These are phyloP conservation scores for Oncorhynchus keta DNA, from an alignment of 2,113 vertebrate species.

Conservation along the genomic window DNA sequence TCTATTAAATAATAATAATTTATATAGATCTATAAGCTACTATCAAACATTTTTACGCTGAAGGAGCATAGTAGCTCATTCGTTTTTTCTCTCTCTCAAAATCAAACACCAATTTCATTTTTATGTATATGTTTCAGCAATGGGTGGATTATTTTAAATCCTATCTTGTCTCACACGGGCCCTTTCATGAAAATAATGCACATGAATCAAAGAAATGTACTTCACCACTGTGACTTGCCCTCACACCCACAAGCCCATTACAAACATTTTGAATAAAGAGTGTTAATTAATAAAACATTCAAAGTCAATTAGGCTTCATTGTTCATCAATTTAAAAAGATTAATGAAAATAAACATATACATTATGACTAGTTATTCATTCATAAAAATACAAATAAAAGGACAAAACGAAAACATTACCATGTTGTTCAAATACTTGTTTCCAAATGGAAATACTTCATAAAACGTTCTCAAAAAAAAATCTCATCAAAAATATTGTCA, in stretches of 20 bases:
- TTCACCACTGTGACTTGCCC: not conserved
- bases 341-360: not conserved
- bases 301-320: not conserved
- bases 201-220: not conserved
- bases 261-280: not conserved
- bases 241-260: not conserved
- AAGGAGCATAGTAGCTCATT: too few species aligned
- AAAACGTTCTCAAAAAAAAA: not conserved
- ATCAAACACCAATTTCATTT: not conserved
- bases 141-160: not conserved
- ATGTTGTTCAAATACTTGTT: not conserved
- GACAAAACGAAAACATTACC: not conserved
- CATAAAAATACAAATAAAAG: too few species aligned
- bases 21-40: not conserved
- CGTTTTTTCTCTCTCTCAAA: not conserved
- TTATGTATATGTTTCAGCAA: not conserved
- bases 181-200: not conserved
- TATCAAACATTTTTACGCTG: too few species aligned
- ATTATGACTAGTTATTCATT: not conserved
- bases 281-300: not conserved
- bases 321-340: not conserved
- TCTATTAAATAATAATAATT: not conserved
- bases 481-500: not conserved
- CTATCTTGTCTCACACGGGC: not conserved
- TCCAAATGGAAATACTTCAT: not conserved